These are phyloP conservation scores for Hirudinaria manillensis DNA, from an alignment of 2,888 invertebrate genomes.

Conservation along the genomic window DNA sequence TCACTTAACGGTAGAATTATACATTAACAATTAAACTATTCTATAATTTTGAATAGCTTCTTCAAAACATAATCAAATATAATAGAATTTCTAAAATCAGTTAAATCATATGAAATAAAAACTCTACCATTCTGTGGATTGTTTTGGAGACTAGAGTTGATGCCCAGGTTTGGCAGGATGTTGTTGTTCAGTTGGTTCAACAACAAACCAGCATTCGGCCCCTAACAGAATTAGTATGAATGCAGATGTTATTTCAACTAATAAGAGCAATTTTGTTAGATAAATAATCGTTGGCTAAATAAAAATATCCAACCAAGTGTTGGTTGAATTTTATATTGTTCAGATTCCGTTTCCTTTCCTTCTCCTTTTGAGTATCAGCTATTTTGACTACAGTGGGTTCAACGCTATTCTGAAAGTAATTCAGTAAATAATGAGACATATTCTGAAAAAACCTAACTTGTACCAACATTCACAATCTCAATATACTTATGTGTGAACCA, in stretches of 20 bases:
- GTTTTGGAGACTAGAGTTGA: conserved; percentile 7
- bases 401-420: conserved; percentile 72
- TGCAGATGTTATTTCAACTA: neutral
- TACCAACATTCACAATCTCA: neutral
- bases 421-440: neutral
- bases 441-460: neutral
- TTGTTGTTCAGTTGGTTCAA: conserved; percentile 11
- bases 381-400: conserved; percentile 97
- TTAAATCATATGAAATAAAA: neutral
- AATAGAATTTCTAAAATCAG: too few relatives aligned
- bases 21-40: too few relatives aligned
- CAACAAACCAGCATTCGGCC: neutral
- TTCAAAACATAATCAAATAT: too few relatives aligned
- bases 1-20: neutral
- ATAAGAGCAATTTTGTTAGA: neutral
- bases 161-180: neutral
- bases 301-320: neutral
- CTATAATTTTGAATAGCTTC: too few relatives aligned
- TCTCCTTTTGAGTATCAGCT: conserved; percentile 97
- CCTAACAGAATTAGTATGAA: neutral
- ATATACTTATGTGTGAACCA: too few relatives aligned
- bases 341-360: conserved; percentile 73
- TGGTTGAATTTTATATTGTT: conserved; percentile 4
- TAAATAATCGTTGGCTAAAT: neutral
- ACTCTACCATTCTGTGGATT: conserved; percentile 27